Evolutionary conservation across 2,888 invertebrate species (phyloP).

Genomic region (Oligia fasciuncula): DNA sequence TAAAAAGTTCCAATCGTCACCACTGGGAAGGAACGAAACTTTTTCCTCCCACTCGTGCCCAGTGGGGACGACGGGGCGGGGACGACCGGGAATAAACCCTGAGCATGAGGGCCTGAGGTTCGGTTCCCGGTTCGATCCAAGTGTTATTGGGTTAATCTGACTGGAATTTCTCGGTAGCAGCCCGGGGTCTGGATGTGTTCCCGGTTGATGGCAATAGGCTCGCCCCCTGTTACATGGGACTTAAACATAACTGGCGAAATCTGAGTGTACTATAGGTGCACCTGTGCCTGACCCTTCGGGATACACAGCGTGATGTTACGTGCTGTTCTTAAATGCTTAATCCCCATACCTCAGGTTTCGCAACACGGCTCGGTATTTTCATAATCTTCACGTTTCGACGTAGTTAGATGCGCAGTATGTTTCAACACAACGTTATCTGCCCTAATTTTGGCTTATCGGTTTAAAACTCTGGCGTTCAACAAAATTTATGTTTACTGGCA

Average conservation of each 20-base stretch:
- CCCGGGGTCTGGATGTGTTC: neutral
- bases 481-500: conserved; percentile 22
- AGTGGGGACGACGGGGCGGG: no score
- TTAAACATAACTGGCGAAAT: no score
- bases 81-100: no score
- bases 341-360: conserved; percentile 6
- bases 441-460: conserved; percentile 43
- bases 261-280: neutral
- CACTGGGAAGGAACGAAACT: no score
- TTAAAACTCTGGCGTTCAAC: conserved; percentile 7
- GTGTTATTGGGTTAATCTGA: neutral
- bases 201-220: neutral
- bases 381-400: conserved; percentile 33
- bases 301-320: neutral
- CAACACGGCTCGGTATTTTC: conserved; percentile 13
- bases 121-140: neutral
- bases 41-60: no score
- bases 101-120: neutral
- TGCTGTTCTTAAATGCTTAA: conserved; percentile 1
- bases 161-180: neutral
- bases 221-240: neutral
- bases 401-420: conserved; percentile 33
- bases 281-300: neutral
- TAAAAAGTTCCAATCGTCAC: no score
- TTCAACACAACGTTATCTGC: conserved; percentile 46